Evolutionary conservation across 2,888 invertebrate species (phyloP).

Genomic region (Harmothoe impar): DNA sequence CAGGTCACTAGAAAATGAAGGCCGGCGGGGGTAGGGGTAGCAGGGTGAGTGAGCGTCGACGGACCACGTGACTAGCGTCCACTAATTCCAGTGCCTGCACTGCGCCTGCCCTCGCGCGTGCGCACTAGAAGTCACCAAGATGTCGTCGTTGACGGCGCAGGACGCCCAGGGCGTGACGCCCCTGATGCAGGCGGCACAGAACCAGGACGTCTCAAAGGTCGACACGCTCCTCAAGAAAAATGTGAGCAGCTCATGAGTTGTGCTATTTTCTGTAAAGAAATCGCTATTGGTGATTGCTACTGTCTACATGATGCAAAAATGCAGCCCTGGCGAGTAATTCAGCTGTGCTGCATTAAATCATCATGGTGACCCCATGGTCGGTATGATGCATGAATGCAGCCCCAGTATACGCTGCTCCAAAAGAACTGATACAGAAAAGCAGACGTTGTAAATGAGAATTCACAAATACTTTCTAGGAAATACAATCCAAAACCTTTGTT

Average conservation of each 20-base stretch:
- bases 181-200: constrained; percentile 67
- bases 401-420: too few relatives aligned
- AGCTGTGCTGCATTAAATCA: background rate
- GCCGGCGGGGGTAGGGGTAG: background rate
- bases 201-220: constrained; percentile 63
- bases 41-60: background rate
- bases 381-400: too few relatives aligned
- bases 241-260: constrained; percentile 37
- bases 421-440: too few relatives aligned
- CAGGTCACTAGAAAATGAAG: background rate
- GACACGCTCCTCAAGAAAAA: constrained; percentile 62
- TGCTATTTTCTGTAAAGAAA: background rate
- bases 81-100: background rate
- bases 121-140: constrained; percentile 11
- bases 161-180: constrained; percentile 68
- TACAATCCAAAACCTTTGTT: too few relatives aligned
- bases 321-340: background rate
- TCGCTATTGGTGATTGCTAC: background rate
- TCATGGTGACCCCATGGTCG: background rate
- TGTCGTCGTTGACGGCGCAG: constrained; percentile 60
- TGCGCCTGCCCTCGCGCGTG: constrained; percentile 3
- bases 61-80: background rate
- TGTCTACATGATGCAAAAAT: too few relatives aligned
- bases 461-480: too few relatives aligned
- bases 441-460: too few relatives aligned